These are phyloP conservation scores for Cordilura impudica DNA, from an alignment of 2,888 invertebrate genomes.

Conservation along the genomic window DNA sequence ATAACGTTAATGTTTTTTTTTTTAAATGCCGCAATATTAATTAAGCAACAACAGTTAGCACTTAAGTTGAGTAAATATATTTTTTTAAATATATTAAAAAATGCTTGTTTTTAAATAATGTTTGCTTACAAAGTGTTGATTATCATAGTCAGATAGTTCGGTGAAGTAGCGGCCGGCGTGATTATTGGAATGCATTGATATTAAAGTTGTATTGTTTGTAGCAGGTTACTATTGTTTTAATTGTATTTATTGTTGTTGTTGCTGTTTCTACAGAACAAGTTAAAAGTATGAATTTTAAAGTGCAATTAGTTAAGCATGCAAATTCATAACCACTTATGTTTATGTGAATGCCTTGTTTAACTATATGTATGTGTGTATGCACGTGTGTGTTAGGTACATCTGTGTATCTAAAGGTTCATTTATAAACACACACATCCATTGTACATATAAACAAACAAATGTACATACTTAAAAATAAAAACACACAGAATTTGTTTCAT, in stretches of 20 bases:
- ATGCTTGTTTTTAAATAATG: not conserved
- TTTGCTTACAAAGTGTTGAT: not conserved
- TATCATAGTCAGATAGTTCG: not conserved
- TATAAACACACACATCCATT: not conserved
- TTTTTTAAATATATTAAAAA: not conserved
- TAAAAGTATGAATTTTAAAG: conserved; percentile 37
- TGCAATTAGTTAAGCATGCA: conserved; percentile 58
- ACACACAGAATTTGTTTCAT: conserved; percentile 3
- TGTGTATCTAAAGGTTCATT: not conserved
- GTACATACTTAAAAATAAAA: not conserved
- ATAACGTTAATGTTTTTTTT: conserved; percentile 13
- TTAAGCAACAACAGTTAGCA: conserved; percentile 53
- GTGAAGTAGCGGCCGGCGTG: conserved; percentile 1
- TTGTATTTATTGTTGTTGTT: conserved; percentile 13
- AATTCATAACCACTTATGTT: conserved; percentile 57
- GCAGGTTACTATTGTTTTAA: conserved; percentile 23
- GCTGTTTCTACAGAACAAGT: conserved; percentile 27
- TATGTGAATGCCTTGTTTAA: conserved; percentile 29
- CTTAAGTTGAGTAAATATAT: conserved; percentile 53
- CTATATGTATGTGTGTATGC: not conserved
- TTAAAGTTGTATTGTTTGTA: conserved; percentile 4
- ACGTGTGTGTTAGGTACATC: not conserved
- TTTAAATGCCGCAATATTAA: conserved; percentile 16
- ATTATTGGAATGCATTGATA: conserved; percentile 24
- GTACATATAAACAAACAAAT: conserved; percentile 4